Evolutionary conservation across 2,888 invertebrate species (phyloP).

Genomic region (Eupithecia insigniata): DNA sequence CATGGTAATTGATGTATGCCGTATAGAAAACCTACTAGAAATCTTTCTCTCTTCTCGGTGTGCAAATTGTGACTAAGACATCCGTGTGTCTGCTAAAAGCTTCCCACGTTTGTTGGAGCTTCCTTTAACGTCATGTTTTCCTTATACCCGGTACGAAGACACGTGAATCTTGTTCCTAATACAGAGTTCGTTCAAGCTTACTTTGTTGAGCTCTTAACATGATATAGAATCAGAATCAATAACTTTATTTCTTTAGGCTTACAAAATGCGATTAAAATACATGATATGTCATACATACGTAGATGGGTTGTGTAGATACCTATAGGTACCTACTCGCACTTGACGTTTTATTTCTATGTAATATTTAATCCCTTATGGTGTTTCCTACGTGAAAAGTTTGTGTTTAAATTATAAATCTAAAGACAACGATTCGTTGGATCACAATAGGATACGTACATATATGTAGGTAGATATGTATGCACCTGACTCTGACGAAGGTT

Average conservation of each 20-base stretch:
- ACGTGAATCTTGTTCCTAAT: background rate
- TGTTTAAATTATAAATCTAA: too few species aligned
- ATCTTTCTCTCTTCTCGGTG: background rate
- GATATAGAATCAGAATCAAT: too few species aligned
- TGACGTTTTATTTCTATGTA: too few species aligned
- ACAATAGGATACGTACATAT: background rate
- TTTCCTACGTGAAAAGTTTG: too few species aligned
- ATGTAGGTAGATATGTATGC: background rate
- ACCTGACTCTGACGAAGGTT: conserved; percentile 2
- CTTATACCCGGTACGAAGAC: background rate
- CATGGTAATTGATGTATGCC: background rate
- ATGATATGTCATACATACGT: too few species aligned
- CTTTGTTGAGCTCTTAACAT: background rate
- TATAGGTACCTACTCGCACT: too few species aligned
- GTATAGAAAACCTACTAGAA: background rate
- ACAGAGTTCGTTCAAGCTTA: background rate
- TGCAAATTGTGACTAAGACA: background rate
- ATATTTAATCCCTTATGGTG: too few species aligned
- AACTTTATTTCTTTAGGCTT: too few species aligned
- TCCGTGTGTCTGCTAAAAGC: background rate
- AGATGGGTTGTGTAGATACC: too few species aligned
- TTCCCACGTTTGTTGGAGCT: background rate
- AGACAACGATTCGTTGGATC: conserved; percentile 8
- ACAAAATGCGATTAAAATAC: too few species aligned
- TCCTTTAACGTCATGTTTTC: background rate